Conservation (phyloP, 1,140 invertebrate species). For the Drosophila willistoni region DNA sequence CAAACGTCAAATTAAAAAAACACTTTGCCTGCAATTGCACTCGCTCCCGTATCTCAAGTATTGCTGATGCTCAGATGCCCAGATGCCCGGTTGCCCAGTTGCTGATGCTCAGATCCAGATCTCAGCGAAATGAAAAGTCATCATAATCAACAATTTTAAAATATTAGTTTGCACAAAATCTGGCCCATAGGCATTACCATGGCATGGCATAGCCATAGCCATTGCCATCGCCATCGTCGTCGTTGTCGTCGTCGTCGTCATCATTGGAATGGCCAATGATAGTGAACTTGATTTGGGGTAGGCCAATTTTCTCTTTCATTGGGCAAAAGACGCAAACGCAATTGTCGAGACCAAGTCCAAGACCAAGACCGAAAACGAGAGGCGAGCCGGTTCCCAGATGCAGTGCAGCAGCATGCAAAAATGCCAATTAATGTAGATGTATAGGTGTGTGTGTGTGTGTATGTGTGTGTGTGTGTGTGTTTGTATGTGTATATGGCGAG, state of each 20-base stretch:
- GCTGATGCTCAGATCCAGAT: slow-evolving; percentile 50
- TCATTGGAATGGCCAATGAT: slow-evolving; percentile 45
- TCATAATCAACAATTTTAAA: slow-evolving; percentile 69
- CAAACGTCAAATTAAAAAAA: slow-evolving; percentile 62
- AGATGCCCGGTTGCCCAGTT: background rate
- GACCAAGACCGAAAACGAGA: background rate
- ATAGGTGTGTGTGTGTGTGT: slow-evolving; percentile 2
- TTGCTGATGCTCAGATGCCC: slow-evolving; percentile 4
- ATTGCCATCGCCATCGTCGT: background rate
- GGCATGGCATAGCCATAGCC: background rate
- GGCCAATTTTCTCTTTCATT: slow-evolving; percentile 68
- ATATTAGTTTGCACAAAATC: slow-evolving; percentile 64
- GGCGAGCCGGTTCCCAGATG: slow-evolving; percentile 48
- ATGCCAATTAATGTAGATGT: slow-evolving; percentile 53
- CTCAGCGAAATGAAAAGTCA: slow-evolving; percentile 62
- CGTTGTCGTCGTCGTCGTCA: background rate
- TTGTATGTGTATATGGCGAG: slow-evolving; percentile 19
- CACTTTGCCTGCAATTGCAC: slow-evolving; percentile 54
- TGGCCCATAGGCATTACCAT: slow-evolving; percentile 29
- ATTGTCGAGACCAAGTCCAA: slow-evolving; percentile 10
- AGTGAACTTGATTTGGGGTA: slow-evolving; percentile 64
- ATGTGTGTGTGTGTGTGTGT: slow-evolving; percentile 11
- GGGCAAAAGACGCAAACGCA: slow-evolving; percentile 29
- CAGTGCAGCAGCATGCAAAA: slow-evolving; percentile 54
- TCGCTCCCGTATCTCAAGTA: slow-evolving; percentile 17